Evolutionary conservation across 2,797 vertebrate species (phyloP), one percentile per base, ranked within the genome.

Genomic region (Semotilus atromaculatus): DNA sequence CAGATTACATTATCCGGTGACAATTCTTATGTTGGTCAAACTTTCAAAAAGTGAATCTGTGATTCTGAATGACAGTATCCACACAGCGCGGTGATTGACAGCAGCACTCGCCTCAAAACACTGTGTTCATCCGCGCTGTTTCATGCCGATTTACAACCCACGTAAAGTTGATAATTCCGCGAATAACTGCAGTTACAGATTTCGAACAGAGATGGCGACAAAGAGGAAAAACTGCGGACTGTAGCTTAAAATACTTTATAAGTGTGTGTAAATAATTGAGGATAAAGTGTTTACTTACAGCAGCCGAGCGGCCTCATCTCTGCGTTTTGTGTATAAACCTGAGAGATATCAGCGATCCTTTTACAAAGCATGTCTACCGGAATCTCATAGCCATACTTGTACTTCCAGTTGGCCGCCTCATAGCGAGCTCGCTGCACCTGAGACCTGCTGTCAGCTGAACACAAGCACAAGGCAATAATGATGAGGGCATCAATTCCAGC

Each of bases 231-330:
- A n/a, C n/a, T n/a, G n/a, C n/a, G n/a, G n/a, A n/a, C n/a, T n/a
- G n/a, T n/a, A n/a, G n/a, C n/a, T n/a, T n/a, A n/a, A 71, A 71
- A 38, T 71, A 48, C 38, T 26, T 71, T 18, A 26, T 72, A 8
- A 67, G 7, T 45, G 10, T 6, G 29, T 23, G 6, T 80, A 9
- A 23, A 34, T 53, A 55, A 23, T 2, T 76, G 11, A 38, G 23
- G 2, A 26, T 6, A 64, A 53, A 36, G 11, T 74, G 31, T 64
- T 26, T 1, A 86, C 98, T 96, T 93, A 99, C 98, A 99, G 92
- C 98, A 99, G 90, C 98, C 98, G 81, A 99, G 96, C 67, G 98
- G 98, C 91, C 98, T 96, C 98, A 99, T 99, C 94, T 99, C 98
- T 72, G 98, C 98, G 71, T 99, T 99, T 79, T 99, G 98, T 5